phyloP scores from a whole-genome alignment of 2,888 invertebrate species.

The Dicycla oo region DNA sequence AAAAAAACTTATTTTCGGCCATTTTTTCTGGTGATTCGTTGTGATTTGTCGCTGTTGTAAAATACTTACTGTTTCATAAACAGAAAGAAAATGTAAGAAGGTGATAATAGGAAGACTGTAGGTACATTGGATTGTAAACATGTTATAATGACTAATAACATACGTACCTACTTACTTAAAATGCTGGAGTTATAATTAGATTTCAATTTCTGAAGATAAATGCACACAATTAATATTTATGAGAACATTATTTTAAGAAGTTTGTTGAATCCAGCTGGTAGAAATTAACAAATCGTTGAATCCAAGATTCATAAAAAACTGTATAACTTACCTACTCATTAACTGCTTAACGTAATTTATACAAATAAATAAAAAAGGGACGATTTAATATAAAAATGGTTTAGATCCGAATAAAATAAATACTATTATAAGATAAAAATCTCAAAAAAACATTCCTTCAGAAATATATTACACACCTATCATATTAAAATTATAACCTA shows the following conservation, averaged over 20 bases:
- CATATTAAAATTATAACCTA: conserved; percentile 90
- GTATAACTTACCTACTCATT: conserved; percentile 59
- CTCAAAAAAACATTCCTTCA: conserved; percentile 75
- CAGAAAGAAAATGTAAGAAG: neutral
- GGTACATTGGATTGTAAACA: neutral
- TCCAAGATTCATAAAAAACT: conserved; percentile 38
- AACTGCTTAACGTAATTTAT: conserved; percentile 61
- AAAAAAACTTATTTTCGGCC: conserved; percentile 29
- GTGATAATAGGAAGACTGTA: no score
- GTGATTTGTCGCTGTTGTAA: neutral
- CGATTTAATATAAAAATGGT: conserved; percentile 65
- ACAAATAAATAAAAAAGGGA: conserved; percentile 68
- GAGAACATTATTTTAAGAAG: conserved; percentile 38
- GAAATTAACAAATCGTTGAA: conserved; percentile 27
- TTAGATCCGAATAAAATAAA: conserved; percentile 76
- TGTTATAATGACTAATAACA: neutral
- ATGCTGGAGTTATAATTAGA: conserved; percentile 32
- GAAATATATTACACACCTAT: conserved; percentile 89
- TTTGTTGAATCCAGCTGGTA: conserved; percentile 40
- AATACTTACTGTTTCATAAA: neutral
- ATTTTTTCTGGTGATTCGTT: conserved; percentile 1
- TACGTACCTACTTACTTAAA: neutral
- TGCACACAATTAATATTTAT: conserved; percentile 50
- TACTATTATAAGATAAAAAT: conserved; percentile 82
- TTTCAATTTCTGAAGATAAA: conserved; percentile 39